phyloP scores from a whole-genome alignment of 2,797 vertebrate species.

The Orestias chungarensis region DNA sequence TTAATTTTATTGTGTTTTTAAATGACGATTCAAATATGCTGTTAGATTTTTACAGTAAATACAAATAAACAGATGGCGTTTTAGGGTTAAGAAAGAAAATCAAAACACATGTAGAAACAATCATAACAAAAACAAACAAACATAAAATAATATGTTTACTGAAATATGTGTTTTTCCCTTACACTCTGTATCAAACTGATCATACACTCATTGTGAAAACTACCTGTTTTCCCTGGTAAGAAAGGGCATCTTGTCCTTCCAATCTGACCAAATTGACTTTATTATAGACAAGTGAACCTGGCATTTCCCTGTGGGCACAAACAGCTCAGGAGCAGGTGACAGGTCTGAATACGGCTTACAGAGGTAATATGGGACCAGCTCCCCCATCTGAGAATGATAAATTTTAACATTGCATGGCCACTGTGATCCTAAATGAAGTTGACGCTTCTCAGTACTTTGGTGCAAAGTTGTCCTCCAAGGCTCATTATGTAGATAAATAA shows the following conservation, averaged over 20 bases:
- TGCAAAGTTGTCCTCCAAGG: constrained; percentile 26
- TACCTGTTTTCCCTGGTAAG: constrained; percentile 16
- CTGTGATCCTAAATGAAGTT: constrained; percentile 52
- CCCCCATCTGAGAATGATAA: constrained; percentile 32
- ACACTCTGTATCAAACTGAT: constrained; percentile 4
- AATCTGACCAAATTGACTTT: constrained; percentile 23
- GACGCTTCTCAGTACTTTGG: constrained; percentile 7
- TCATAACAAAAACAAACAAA: neutral
- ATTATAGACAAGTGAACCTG: constrained; percentile 26
- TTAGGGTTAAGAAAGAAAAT: neutral
- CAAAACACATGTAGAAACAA: neutral
- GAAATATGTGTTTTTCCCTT: neutral
- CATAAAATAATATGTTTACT: neutral
- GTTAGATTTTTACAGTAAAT: neutral
- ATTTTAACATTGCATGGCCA: constrained; percentile 53
- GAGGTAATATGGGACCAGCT: constrained; percentile 10
- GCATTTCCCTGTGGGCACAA: constrained; percentile 18
- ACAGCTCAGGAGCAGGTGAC: constrained; percentile 1
- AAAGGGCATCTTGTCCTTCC: constrained; percentile 24
- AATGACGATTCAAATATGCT: too few relatives aligned
- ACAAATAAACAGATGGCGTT: neutral
- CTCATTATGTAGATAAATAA: constrained; percentile 45
- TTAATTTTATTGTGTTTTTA: too few relatives aligned
- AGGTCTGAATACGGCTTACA: constrained; percentile 30
- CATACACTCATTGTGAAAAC: constrained; percentile 8